phyloP scores from a whole-genome alignment of 2,888 invertebrate species.

The Pyralis farinalis region DNA sequence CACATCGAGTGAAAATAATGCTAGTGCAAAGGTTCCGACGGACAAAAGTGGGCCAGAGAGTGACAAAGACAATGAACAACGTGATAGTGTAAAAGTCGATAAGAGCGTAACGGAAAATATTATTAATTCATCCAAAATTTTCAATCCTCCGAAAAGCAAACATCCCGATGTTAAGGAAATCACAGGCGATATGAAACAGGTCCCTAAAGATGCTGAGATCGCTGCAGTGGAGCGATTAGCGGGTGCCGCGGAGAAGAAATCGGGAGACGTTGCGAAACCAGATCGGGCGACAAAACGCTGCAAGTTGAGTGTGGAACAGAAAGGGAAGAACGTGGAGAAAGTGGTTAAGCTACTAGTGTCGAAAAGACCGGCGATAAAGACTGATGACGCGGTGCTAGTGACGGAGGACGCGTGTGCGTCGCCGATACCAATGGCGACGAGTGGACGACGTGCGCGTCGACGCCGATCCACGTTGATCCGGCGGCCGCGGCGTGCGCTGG shows the following conservation, averaged over 20 bases:
- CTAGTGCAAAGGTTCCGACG: conserved; percentile 3
- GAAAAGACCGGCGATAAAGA: conserved; percentile 65
- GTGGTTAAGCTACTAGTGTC: conserved; percentile 66
- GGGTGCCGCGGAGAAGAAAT: conserved; percentile 15
- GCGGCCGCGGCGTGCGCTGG: conserved; percentile 25
- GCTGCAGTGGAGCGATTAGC: conserved; percentile 9
- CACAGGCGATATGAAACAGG: conserved; percentile 12
- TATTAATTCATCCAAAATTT: not conserved
- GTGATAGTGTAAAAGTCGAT: not conserved
- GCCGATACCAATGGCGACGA: conserved; percentile 26
- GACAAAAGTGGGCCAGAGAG: not conserved
- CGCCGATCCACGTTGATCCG: conserved; percentile 16
- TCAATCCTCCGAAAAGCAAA: conserved; percentile 13
- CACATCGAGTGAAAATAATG: conserved; percentile 26
- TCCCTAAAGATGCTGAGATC: conserved; percentile 20
- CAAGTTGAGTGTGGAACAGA: conserved; percentile 52
- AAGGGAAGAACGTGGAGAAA: conserved; percentile 64
- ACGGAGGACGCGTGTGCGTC: conserved; percentile 60
- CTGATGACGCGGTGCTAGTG: conserved; percentile 58
- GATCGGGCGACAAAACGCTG: conserved; percentile 27
- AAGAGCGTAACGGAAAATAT: conserved; percentile 12
- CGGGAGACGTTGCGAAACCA: conserved; percentile 25
- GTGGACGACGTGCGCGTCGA: conserved; percentile 35
- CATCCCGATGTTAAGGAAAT: conserved; percentile 15
- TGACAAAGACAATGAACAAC: conserved; percentile 23